phyloP scores from a whole-genome alignment of 2,113 vertebrate species.

The Pelodiscus sinensis region DNA sequence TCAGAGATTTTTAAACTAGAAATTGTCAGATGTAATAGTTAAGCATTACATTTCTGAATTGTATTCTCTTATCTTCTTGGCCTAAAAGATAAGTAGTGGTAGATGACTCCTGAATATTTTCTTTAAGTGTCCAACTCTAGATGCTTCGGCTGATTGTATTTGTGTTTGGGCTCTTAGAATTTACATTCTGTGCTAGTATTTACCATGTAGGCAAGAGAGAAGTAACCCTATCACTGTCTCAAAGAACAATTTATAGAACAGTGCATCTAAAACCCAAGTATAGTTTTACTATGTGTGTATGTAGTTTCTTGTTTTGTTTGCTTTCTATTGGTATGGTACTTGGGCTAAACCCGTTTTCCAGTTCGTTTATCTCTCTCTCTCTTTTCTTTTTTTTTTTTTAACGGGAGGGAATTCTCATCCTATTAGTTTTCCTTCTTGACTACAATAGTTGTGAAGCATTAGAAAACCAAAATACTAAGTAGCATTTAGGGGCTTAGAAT shows the following conservation, averaged over 20 bases:
- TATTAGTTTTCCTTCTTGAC: background rate
- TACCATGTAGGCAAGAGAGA: background rate
- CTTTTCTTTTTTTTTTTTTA: background rate
- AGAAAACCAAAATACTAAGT: background rate
- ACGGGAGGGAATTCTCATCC: background rate
- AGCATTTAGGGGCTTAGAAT: background rate
- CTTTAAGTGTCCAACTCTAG: background rate
- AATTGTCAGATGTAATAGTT: background rate
- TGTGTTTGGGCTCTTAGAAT: background rate
- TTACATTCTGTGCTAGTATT: background rate
- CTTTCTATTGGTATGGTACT: too few species aligned
- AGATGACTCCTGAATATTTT: background rate
- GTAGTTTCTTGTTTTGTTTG: background rate
- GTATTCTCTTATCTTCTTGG: background rate
- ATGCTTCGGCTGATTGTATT: background rate
- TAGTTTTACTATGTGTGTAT: background rate
- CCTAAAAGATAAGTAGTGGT: background rate
- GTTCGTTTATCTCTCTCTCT: too few species aligned
- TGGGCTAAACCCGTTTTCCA: too few species aligned
- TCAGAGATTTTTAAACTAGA: background rate
- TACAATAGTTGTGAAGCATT: background rate
- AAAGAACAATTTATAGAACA: background rate
- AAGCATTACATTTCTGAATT: background rate
- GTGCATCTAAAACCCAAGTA: rapidly evolving
- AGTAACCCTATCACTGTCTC: background rate